These are phyloP conservation scores for Brachymystax lenok DNA, from an alignment of 2,797 vertebrate genomes.

Conservation along the genomic window DNA sequence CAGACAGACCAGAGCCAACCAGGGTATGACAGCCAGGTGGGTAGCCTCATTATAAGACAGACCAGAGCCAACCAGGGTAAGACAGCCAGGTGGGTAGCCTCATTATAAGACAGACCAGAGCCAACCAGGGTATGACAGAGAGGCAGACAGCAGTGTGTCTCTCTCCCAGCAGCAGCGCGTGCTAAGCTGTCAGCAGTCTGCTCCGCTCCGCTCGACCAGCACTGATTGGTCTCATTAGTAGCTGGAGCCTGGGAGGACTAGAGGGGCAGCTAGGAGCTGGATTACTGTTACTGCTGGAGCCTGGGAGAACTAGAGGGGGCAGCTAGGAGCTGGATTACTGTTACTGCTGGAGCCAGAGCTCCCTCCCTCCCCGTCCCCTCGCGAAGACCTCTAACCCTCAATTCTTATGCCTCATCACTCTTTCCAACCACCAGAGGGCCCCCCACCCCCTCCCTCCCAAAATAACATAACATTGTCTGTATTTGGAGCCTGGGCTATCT, in stretches of 20 bases:
- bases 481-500: not conserved
- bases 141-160: not conserved
- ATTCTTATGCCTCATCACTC: no score
- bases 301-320: not conserved
- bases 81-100: no score
- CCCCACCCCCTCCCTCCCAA: not conserved
- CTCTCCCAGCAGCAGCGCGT: constrained; percentile 10
- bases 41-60: not conserved
- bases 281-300: not conserved
- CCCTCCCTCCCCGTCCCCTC: not conserved
- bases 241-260: not conserved
- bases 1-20: no score
- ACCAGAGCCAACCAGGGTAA: not conserved
- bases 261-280: not conserved
- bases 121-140: not conserved
- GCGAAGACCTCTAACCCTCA: no score
- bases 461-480: not conserved
- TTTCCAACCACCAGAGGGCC: not conserved
- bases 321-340: not conserved
- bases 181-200: not conserved
- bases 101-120: not conserved
- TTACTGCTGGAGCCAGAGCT: constrained; percentile 1
- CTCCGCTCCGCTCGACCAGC: not conserved
- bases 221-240: constrained; percentile 25
- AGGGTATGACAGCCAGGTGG: not conserved